A percentile compares a stretch with the other conserved stretches of the same genome.
phyloP scores from a whole-genome alignment of 2,888 invertebrate genomes.

The Nycteola revayana region DNA sequence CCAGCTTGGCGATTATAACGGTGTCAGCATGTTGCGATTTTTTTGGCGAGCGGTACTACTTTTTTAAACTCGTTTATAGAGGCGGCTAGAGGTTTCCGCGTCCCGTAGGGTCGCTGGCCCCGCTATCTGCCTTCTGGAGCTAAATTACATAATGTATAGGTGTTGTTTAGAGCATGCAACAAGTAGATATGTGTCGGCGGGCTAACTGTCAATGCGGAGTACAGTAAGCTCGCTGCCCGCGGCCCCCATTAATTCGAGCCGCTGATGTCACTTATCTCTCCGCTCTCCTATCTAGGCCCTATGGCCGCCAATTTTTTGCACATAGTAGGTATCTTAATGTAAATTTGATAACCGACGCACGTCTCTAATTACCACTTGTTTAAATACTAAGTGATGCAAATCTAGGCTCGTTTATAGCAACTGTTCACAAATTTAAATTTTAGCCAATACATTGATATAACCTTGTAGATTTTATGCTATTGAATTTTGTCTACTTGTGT shows the following conservation, averaged over 20 bases:
- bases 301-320: conserved; percentile 79
- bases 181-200: conserved; percentile 82
- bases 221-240: conserved; percentile 80
- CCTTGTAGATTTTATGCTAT: conserved; percentile 33
- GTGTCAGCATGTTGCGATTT: conserved; percentile 83
- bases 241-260: conserved; percentile 81
- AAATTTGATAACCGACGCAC: conserved; percentile 71
- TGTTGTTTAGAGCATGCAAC: conserved; percentile 79
- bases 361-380: conserved; percentile 69
- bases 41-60: conserved; percentile 83
- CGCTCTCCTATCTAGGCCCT: conserved; percentile 81
- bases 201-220: conserved; percentile 82
- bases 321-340: conserved; percentile 63
- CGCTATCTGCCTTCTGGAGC: conserved; percentile 74
- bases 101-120: conserved; percentile 81
- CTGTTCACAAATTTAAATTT: conserved; percentile 40
- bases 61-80: conserved; percentile 83
- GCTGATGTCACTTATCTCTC: conserved; percentile 82
- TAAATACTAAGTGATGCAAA: conserved; percentile 59
- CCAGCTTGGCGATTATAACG: conserved; percentile 83
- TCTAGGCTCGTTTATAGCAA: conserved; percentile 52
- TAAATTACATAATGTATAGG: conserved; percentile 82
- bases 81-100: conserved; percentile 81
- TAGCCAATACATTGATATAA: conserved; percentile 37
- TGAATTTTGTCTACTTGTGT: conserved; percentile 13